These are phyloP conservation scores for Timandra comae DNA, from an alignment of 2,888 invertebrate species.

Conservation along the genomic window DNA sequence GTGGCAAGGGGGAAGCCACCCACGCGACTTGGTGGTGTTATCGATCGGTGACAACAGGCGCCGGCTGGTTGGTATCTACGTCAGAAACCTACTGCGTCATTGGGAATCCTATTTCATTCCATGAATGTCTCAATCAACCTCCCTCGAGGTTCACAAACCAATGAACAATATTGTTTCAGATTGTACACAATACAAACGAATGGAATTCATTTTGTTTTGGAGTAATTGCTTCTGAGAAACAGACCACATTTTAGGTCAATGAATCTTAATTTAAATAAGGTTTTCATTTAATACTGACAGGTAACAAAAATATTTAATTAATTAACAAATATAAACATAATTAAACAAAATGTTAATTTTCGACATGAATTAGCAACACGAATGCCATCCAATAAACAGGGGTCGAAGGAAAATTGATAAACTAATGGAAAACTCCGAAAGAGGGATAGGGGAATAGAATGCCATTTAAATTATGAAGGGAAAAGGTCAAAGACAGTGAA, in stretches of 20 bases:
- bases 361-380: not conserved
- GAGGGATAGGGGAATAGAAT: slow-evolving; percentile 28
- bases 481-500: slow-evolving; percentile 26
- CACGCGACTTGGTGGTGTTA: slow-evolving; percentile 44
- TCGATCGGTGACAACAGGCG: slow-evolving; percentile 49
- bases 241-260: too few species aligned
- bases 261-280: too few species aligned
- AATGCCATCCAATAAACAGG: slow-evolving; percentile 17
- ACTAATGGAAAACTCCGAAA: slow-evolving; percentile 24
- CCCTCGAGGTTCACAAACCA: slow-evolving; percentile 26
- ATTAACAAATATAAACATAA: too few species aligned
- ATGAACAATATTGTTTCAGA: not conserved
- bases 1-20: slow-evolving; percentile 47
- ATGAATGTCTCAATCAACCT: slow-evolving; percentile 31
- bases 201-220: too few species aligned
- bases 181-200: too few species aligned
- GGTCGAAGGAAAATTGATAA: slow-evolving; percentile 17
- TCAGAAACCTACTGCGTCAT: slow-evolving; percentile 59
- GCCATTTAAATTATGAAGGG: slow-evolving; percentile 28
- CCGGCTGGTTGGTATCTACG: slow-evolving; percentile 44
- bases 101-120: slow-evolving; percentile 34
- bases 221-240: too few species aligned
- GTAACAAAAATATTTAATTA: too few species aligned
- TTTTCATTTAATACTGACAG: too few species aligned
- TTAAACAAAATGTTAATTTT: too few species aligned